Evolutionary conservation across 2,888 invertebrate genomes (phyloP).

Genomic region (Epiblema foenella): DNA sequence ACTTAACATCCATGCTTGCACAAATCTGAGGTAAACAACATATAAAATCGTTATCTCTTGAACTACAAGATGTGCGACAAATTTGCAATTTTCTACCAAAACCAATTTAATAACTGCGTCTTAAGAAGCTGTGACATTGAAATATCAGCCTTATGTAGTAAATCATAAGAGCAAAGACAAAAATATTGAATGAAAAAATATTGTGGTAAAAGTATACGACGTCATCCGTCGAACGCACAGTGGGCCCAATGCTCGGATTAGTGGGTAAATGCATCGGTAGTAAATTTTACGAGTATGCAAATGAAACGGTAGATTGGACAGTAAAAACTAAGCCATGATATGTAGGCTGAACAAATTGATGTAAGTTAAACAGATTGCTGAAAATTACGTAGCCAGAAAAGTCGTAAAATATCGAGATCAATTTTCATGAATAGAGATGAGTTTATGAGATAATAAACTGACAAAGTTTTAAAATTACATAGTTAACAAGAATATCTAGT

Average conservation of each 20-base stretch:
- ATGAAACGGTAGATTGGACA: conserved; percentile 71
- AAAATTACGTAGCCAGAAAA: conserved; percentile 30
- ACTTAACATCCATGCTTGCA: conserved; percentile 32
- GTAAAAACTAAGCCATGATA: conserved; percentile 73
- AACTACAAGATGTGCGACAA: conserved; percentile 58
- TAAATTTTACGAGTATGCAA: conserved; percentile 83
- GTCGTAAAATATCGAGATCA: conserved; percentile 47
- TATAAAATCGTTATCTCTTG: conserved; percentile 55
- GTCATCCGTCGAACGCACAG: conserved; percentile 52
- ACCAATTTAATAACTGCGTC: conserved; percentile 11
- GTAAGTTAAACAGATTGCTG: conserved; percentile 30
- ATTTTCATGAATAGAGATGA: conserved; percentile 15
- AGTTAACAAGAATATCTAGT: background rate
- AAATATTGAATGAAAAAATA: background rate
- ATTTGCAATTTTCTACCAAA: conserved; percentile 53
- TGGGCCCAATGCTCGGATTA: conserved; percentile 70
- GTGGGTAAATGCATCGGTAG: conserved; percentile 77
- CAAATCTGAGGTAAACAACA: conserved; percentile 42
- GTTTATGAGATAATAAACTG: background rate
- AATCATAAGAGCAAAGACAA: background rate
- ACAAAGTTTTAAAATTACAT: background rate
- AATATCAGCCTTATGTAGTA: conserved; percentile 36
- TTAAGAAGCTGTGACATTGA: background rate
- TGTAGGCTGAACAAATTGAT: conserved; percentile 61
- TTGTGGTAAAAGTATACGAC: conserved; percentile 39